Percentiles rank a stretch among this genome's conserved stretches.
Conservation (phyloP, 2,797 vertebrate genomes). For the Spinus olivaceus region DNA sequence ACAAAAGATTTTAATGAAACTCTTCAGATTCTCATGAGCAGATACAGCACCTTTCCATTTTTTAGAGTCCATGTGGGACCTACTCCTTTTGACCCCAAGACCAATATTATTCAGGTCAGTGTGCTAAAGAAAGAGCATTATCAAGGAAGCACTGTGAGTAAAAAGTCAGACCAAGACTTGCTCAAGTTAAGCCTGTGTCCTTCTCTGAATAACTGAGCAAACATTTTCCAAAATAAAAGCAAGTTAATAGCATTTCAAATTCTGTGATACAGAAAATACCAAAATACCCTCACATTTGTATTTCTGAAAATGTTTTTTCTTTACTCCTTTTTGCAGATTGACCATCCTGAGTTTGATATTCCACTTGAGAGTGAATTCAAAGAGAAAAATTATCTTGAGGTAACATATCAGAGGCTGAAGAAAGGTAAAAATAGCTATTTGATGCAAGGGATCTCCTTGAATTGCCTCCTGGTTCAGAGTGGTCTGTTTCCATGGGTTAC, state of each 20-base stretch:
- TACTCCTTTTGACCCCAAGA: slow-evolving; percentile 68
- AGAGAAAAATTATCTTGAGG: slow-evolving; percentile 74
- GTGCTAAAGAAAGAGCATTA: background rate
- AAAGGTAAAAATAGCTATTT: slow-evolving; percentile 45
- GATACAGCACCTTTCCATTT: slow-evolving; percentile 89
- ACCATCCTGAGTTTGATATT: slow-evolving; percentile 88
- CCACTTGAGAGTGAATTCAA: slow-evolving; percentile 80
- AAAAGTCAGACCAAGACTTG: background rate
- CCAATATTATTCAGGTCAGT: slow-evolving; percentile 75
- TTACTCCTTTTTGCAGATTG: slow-evolving; percentile 79
- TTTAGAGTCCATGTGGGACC: slow-evolving; percentile 84
- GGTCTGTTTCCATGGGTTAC: slow-evolving; percentile 16
- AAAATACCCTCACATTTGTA: background rate
- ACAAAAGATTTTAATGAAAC: slow-evolving; percentile 85
- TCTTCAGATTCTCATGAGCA: slow-evolving; percentile 85
- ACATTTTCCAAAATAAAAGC: background rate
- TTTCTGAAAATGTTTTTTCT: background rate
- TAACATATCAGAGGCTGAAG: slow-evolving; percentile 71
- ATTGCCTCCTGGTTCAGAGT: slow-evolving; percentile 5
- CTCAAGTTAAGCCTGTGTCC: background rate
- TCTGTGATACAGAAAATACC: background rate
- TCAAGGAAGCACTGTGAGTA: background rate
- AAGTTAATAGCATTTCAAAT: background rate
- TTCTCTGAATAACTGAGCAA: background rate
- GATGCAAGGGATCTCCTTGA: slow-evolving; percentile 21